Evolutionary conservation across 2,113 vertebrate genomes (phyloP).

Genomic region (Trachemys scripta): DNA sequence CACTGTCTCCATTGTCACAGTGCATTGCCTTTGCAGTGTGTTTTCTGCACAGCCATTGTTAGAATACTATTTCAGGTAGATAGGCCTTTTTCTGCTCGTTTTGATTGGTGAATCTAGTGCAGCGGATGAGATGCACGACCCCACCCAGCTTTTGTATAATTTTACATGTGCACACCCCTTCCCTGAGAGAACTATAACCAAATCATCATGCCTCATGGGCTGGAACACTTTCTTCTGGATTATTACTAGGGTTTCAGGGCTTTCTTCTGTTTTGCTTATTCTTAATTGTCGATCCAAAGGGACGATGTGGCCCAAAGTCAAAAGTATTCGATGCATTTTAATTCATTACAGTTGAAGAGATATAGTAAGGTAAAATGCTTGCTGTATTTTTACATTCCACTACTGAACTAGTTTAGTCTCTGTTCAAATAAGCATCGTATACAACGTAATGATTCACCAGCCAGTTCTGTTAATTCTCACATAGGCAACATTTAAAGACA

Average conservation of each 20-base stretch:
- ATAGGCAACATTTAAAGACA: not conserved
- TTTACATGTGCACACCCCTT: fast-evolving
- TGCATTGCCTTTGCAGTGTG: not conserved
- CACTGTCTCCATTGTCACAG: not conserved
- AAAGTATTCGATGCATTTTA: not conserved
- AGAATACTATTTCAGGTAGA: not conserved
- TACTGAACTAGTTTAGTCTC: not conserved
- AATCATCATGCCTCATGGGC: too few relatives aligned
- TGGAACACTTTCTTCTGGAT: fast-evolving
- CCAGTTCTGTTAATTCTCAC: slow-evolving; percentile 14
- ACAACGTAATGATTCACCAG: not conserved
- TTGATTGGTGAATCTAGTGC: fast-evolving
- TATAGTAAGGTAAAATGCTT: not conserved
- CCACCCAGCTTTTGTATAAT: not conserved
- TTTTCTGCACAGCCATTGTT: not conserved
- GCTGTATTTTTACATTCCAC: not conserved
- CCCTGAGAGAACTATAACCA: not conserved
- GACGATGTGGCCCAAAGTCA: not conserved
- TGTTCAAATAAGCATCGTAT: not conserved
- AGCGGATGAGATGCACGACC: not conserved
- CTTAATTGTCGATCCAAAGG: not conserved
- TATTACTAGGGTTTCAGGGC: not conserved
- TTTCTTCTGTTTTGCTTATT: fast-evolving
- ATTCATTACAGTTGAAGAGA: not conserved
- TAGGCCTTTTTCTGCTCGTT: not conserved